Evolutionary conservation across 2,113 vertebrate species (phyloP).

Genomic region (Nasalis larvatus): DNA sequence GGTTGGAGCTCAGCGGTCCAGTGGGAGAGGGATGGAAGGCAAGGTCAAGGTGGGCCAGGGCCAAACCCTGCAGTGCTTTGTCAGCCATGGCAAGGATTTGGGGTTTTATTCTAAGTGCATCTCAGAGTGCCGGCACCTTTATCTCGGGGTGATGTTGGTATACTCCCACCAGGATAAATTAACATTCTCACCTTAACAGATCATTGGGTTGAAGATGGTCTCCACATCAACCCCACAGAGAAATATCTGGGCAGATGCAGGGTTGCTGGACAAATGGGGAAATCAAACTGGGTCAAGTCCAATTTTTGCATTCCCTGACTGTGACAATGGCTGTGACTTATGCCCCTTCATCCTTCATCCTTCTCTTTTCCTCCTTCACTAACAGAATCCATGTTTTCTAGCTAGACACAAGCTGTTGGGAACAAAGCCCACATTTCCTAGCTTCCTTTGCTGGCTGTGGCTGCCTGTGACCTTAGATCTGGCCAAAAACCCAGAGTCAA

Average conservation of each 20-base stretch:
- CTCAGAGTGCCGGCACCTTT: not conserved
- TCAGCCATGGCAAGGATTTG: accelerated
- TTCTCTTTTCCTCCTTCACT: not conserved
- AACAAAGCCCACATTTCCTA: not conserved
- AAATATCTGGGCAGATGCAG: not conserved
- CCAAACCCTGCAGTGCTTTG: not conserved
- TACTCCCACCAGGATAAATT: not conserved
- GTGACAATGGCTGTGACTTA: not conserved
- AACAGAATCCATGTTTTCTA: not conserved
- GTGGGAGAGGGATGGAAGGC: not conserved
- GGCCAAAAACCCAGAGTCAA: not conserved
- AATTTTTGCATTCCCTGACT: not conserved
- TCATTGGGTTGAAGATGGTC: not conserved
- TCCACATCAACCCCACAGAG: not conserved
- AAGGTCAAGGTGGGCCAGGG: too few species aligned
- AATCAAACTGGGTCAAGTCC: not conserved
- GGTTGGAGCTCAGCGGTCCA: too few species aligned
- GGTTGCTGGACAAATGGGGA: too few species aligned
- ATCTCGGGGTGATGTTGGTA: not conserved
- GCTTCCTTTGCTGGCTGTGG: not conserved
- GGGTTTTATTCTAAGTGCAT: not conserved
- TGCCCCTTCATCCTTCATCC: too few species aligned
- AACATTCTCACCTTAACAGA: not conserved
- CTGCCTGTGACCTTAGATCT: not conserved
- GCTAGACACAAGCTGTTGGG: not conserved